Base-by-base conservation (phyloP, 1,140 invertebrate genomes). In the Schlechtendalia chinensis region DNA sequence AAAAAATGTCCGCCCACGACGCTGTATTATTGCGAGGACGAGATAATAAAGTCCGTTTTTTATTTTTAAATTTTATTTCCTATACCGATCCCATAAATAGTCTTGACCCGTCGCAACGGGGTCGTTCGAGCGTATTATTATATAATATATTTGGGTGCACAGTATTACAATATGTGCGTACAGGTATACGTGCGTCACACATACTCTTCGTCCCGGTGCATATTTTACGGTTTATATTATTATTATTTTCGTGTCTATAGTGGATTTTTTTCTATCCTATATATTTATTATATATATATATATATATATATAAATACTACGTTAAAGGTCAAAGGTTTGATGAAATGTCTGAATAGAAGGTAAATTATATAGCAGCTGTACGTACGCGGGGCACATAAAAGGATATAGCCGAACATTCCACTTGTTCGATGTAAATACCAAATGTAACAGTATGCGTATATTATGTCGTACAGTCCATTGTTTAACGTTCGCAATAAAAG, bases 171-270 rank as follows among this genome's bases (percentile, higher is more conserved):
- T 61, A 29, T 39, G 19, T n/a, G 39, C 1, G 22, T 69, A 69
- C 67, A 39, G 47, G 45, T n/a, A n/a, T n/a, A n/a, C n/a, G n/a
- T n/a, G n/a, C 22, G 24, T 8, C 32, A 39, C 32, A n/a, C 32
- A 69, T 50, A 39, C 16, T 69, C 22, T 69, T 22, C 14, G 14
- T 8, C 32, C 32, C 14, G 14, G 22, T 24, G 67, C 67, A 50
- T 69, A 69, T 69, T 69, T 69, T 69, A 69, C 45, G 67, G 50
- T 19, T 47, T 50, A 69, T 69, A 50, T 69, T 69, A 69, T 67
- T 63, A 67, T 69, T 69, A 24, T 69, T 69, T 27, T 69, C 22
- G 6, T 3, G 14, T 69, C 45, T 27, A 39, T 39, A 50, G 6
- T 10, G 22, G 22, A 8, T 24, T 69, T 65, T 69, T 47, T 67